Conservation (phyloP, 2,797 vertebrate species). For the Betta splendens region DNA sequence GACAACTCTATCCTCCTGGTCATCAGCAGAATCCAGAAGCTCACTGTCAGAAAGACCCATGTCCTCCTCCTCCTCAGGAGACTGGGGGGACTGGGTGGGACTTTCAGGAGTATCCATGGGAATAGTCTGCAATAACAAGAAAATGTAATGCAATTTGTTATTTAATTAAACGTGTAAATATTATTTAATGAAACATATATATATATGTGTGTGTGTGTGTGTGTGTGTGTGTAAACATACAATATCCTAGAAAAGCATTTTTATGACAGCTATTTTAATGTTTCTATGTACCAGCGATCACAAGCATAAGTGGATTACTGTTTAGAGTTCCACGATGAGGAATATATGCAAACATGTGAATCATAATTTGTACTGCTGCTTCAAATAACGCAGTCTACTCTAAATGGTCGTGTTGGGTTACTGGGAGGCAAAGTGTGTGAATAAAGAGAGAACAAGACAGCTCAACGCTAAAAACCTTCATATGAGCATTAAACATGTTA, state of each 20-base stretch:
- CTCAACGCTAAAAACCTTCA: background rate
- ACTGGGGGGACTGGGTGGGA: conserved; percentile 87
- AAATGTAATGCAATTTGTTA: conserved; percentile 2
- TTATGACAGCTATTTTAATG: background rate
- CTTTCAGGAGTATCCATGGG: conserved; percentile 94
- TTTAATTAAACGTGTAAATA: fast-evolving
- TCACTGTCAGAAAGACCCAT: conserved; percentile 88
- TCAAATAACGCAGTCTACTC: too few species aligned
- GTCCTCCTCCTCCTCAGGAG: conserved; percentile 88
- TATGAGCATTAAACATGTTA: background rate
- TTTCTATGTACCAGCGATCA: background rate
- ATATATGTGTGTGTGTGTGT: too few species aligned
- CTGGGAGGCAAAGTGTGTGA: too few species aligned
- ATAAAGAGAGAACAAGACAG: background rate
- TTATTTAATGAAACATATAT: too few species aligned
- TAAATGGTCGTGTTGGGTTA: background rate
- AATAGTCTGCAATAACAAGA: conserved; percentile 41
- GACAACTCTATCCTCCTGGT: conserved; percentile 81
- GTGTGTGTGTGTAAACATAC: too few species aligned
- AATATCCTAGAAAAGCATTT: background rate
- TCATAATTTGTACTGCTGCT: too few species aligned
- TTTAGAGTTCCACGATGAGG: too few species aligned
- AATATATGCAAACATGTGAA: too few species aligned
- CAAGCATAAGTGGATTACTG: too few species aligned
- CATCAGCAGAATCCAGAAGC: conserved; percentile 79